Conservation (phyloP, 2,888 invertebrate species). For the Drosophila nigricruria region DNA sequence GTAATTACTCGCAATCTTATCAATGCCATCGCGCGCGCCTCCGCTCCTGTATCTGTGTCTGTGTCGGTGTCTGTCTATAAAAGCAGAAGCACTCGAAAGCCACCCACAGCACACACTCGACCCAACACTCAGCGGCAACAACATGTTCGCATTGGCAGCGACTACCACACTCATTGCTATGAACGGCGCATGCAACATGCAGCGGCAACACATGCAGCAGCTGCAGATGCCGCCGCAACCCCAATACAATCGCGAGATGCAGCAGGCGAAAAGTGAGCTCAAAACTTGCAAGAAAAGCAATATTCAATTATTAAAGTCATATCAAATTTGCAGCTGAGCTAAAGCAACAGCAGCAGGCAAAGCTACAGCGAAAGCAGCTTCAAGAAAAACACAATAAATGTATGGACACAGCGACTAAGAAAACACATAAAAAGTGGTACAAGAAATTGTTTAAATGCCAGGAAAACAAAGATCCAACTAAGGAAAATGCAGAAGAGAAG, state of each 20-base stretch:
- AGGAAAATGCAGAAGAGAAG: not conserved
- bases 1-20: constrained; percentile 60
- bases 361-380: not conserved
- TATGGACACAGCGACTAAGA: not conserved
- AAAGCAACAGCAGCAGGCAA: not conserved
- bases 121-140: constrained; percentile 1
- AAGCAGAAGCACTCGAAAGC: constrained; percentile 10
- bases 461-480: not conserved
- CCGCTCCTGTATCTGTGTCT: not conserved
- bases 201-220: constrained; percentile 5
- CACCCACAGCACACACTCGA: constrained; percentile 1
- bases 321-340: constrained; percentile 8
- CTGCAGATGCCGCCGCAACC: not conserved
- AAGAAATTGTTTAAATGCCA: not conserved
- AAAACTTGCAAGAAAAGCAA: not conserved
- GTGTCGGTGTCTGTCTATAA: constrained; percentile 13
- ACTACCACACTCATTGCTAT: constrained; percentile 24
- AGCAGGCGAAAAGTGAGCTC: constrained; percentile 11
- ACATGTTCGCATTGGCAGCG: constrained; percentile 36
- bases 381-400: not conserved
- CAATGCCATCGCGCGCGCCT: constrained; percentile 14
- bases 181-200: constrained; percentile 32
- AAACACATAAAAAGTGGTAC: constrained; percentile 9
- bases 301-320: not conserved
- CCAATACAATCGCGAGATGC: not conserved